Percentiles rank a stretch among this genome's conserved stretches.
Conservation (phyloP, 2,888 invertebrate genomes). For the Frankliniella intonsa region DNA sequence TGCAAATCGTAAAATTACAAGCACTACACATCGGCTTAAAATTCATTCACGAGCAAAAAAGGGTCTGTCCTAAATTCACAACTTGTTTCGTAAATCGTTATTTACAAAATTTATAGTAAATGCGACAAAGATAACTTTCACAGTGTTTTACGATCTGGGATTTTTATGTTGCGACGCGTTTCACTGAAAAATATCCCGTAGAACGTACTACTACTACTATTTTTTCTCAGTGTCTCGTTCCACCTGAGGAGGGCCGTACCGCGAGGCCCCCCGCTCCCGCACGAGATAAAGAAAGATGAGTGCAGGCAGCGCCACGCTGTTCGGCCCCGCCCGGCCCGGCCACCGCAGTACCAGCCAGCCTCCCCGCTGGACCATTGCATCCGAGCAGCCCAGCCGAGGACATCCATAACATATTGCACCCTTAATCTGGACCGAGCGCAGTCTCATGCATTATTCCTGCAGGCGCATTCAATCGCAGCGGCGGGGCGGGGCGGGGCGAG, state of each 20-base stretch:
- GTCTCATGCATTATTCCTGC: constrained; percentile 13
- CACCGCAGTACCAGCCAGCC: neutral
- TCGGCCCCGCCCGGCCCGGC: too few species aligned
- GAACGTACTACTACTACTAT: too few species aligned
- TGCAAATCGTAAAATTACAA: too few species aligned
- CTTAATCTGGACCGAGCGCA: constrained; percentile 11
- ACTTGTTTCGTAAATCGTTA: too few species aligned
- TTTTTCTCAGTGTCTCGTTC: neutral
- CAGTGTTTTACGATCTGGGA: too few species aligned
- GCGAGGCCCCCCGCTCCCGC: neutral
- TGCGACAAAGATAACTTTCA: too few species aligned
- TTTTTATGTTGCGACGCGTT: too few species aligned
- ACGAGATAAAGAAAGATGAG: constrained; percentile 14
- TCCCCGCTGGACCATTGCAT: neutral
- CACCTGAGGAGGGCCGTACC: neutral
- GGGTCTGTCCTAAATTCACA: too few species aligned
- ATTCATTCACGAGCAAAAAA: too few species aligned
- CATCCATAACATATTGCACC: constrained; percentile 24
- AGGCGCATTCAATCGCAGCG: neutral
- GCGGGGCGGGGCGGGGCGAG: neutral
- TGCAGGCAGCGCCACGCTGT: neutral
- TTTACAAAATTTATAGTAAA: too few species aligned
- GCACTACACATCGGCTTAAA: too few species aligned
- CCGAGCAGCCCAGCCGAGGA: neutral
- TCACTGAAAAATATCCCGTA: too few species aligned